Percentiles rank a stretch among this genome's conserved stretches.
These are phyloP conservation scores for Clitarchus hookeri DNA, from an alignment of 2,888 invertebrate species.

Conservation along the genomic window DNA sequence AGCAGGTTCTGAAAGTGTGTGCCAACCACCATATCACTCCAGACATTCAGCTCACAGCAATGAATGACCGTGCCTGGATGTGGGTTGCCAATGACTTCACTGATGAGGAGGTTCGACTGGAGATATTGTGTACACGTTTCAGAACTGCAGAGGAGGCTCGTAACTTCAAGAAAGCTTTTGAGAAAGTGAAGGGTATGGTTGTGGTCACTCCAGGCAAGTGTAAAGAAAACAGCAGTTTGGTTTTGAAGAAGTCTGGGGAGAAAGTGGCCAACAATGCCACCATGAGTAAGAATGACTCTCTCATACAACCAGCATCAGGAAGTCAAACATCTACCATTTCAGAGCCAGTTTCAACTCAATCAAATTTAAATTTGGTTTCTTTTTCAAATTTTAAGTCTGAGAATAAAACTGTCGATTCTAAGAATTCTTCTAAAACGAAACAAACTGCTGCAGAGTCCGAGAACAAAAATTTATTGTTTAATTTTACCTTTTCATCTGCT, in stretches of 20 bases:
- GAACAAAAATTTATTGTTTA: conserved; percentile 65
- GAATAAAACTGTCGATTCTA: conserved; percentile 45
- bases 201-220: background rate
- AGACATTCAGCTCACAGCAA: conserved; percentile 74
- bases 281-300: background rate
- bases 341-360: conserved; percentile 26
- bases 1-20: conserved; percentile 88
- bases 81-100: conserved; percentile 90
- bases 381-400: conserved; percentile 64
- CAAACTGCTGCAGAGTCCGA: conserved; percentile 47
- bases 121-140: conserved; percentile 82
- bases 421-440: conserved; percentile 42
- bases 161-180: conserved; percentile 74
- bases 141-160: conserved; percentile 76
- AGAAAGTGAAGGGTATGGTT: conserved; percentile 57
- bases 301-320: background rate
- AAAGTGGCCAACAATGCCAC: background rate
- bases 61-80: conserved; percentile 72
- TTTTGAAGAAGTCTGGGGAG: background rate
- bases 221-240: background rate
- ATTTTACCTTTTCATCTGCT: conserved; percentile 48
- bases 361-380: conserved; percentile 64
- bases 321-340: background rate
- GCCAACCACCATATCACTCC: conserved; percentile 84
- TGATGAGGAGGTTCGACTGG: conserved; percentile 69